Evolutionary conservation across 2,888 invertebrate species (phyloP), one percentile per base, ranked within the genome.

Genomic region (Papilio demoleus): DNA sequence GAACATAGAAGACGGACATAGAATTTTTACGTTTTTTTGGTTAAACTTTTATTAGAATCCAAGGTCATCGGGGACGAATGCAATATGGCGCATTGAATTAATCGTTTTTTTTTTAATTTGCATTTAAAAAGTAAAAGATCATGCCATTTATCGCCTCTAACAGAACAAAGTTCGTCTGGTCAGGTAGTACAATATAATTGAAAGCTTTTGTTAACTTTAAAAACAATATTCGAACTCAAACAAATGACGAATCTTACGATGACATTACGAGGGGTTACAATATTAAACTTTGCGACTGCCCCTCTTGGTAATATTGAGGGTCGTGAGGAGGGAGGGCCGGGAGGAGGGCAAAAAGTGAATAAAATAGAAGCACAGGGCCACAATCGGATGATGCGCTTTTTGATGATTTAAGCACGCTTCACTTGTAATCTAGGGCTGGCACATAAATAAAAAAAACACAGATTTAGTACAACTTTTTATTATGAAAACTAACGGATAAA

Each of bases 381-480:
- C 86, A 87, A 87, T 86, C 85, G 77, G 76, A 81, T 87, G 88
- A 89, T 88, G 88, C 84, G 88, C 88, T 86, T 89, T 88, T 88
- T 82, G 83, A 81, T 77, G 71, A 71, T 70, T 65, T 69, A 72
- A 67, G 69, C 78, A 81, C 81, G 81, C 82, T 74, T 78, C 71
- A 59, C 63, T 70, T 19, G 47, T 34, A 65, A 19, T 0, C 0
- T 74, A 84, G 82, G 83, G 84, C 53, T 84, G 82, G 0, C 77
- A 58, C 50, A 4, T 22, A 24, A 50, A 14, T 24, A 8, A 36
- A 36, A 14, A 12, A 14, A 38, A 38, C n/a, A n/a, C n/a, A n/a
- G n/a, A n/a, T n/a, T n/a, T n/a, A n/a, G n/a, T n/a, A 40, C 2
- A 27, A 24, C 19, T 36, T 53, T 38, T 53, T 40, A 38, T 38